Evolutionary conservation across 2,797 vertebrate genomes (phyloP).

Genomic region (Sebastes cheni): DNA sequence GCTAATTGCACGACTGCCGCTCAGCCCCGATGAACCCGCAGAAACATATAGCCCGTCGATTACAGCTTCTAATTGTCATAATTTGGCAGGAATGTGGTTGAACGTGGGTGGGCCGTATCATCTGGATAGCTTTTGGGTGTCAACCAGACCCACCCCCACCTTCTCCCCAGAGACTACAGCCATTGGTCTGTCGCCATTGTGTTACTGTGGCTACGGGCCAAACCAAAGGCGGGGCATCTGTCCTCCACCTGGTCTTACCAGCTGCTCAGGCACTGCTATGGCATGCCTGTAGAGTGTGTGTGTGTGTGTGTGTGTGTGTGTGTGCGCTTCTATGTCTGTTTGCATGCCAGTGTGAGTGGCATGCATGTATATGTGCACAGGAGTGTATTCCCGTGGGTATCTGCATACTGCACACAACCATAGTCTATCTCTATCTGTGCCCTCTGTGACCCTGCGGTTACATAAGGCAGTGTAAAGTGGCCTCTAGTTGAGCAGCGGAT

Average conservation of each 20-base stretch:
- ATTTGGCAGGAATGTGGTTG: conserved; percentile 58
- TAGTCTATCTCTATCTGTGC: conserved; percentile 7
- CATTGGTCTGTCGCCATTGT: conserved; percentile 53
- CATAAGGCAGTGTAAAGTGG: conserved; percentile 46
- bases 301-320: not conserved
- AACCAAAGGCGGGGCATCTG: conserved; percentile 67
- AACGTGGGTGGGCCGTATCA: conserved; percentile 65
- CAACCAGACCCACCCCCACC: conserved; percentile 44
- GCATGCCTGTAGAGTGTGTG: conserved; percentile 31
- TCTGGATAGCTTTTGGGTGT: conserved; percentile 59
- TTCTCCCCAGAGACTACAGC: conserved; percentile 40
- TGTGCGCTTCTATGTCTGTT: not conserved
- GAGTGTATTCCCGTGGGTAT: conserved; percentile 19
- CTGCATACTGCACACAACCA: conserved; percentile 1
- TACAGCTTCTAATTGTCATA: conserved; percentile 62
- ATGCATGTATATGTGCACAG: not conserved
- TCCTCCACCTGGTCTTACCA: conserved; percentile 66
- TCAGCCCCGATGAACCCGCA: conserved; percentile 23
- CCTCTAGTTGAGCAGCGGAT: conserved; percentile 18
- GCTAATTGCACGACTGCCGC: conserved; percentile 27
- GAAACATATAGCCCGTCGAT: conserved; percentile 42
- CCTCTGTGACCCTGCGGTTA: conserved; percentile 47
- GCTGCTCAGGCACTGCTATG: conserved; percentile 57
- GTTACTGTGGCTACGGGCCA: conserved; percentile 62
- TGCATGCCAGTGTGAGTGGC: not conserved